A percentile compares a stretch with the other conserved stretches of the same genome.
These are phyloP conservation scores for Semaprochilodus insignis DNA, from an alignment of 2,797 vertebrate genomes.

Conservation along the genomic window DNA sequence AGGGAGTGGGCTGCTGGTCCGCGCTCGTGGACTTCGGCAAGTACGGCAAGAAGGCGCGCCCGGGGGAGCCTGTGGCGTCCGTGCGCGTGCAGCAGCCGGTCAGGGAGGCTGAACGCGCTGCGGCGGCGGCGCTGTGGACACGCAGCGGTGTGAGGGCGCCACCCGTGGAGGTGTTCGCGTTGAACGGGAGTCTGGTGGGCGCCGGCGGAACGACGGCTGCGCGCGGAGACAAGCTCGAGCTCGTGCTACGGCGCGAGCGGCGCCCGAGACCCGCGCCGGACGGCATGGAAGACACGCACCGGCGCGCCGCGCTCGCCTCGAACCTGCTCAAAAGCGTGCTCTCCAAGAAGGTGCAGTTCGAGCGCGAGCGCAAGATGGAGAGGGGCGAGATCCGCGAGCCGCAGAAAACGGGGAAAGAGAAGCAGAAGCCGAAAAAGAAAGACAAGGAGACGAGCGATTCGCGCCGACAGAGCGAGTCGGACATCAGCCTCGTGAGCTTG, in stretches of 20 bases:
- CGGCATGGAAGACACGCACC: slow-evolving; percentile 84
- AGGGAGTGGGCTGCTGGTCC: slow-evolving; percentile 89
- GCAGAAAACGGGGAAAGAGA: slow-evolving; percentile 71
- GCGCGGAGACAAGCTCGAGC: slow-evolving; percentile 81
- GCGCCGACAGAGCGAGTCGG: slow-evolving; percentile 51
- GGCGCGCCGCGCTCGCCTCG: slow-evolving; percentile 92
- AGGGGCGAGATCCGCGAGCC: slow-evolving; percentile 89
- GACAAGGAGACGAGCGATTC: neutral
- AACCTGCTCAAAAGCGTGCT: slow-evolving; percentile 95
- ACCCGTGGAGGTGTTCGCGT: slow-evolving; percentile 80
- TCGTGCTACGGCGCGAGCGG: slow-evolving; percentile 68
- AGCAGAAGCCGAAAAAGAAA: slow-evolving; percentile 62
- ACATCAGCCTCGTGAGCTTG: slow-evolving; percentile 76
- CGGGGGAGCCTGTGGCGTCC: neutral
- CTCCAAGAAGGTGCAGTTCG: slow-evolving; percentile 97
- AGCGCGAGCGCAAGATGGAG: slow-evolving; percentile 97
- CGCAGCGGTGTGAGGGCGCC: slow-evolving; percentile 70
- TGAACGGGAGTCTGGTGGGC: slow-evolving; percentile 64
- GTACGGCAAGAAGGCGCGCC: slow-evolving; percentile 74
- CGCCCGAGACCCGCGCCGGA: slow-evolving; percentile 67
- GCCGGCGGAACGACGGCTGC: neutral
- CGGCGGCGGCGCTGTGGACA: slow-evolving; percentile 56
- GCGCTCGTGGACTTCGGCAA: slow-evolving; percentile 88
- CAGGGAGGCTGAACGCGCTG: slow-evolving; percentile 62
- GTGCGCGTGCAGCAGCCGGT: neutral